These are phyloP conservation scores for Triplophysa siluroides DNA, from an alignment of 2,113 vertebrate genomes.

Conservation along the genomic window DNA sequence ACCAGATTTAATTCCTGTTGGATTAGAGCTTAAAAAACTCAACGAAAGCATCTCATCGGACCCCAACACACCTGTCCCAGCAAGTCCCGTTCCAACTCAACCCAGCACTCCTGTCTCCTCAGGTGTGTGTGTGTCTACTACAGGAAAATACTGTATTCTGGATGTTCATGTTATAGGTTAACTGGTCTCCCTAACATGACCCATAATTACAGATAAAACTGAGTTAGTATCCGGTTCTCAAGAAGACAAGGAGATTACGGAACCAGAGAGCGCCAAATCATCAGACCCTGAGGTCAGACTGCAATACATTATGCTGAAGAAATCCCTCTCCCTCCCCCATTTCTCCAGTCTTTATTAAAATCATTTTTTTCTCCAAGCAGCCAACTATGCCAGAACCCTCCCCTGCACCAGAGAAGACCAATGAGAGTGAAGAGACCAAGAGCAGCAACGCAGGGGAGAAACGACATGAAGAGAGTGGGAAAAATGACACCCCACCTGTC, in stretches of 20 bases:
- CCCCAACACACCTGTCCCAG: slow-evolving; percentile 86
- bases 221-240: slow-evolving; percentile 70
- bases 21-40: slow-evolving; percentile 83
- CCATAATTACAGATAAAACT: slow-evolving; percentile 76
- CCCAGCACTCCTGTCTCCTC: slow-evolving; percentile 71
- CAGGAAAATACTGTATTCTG: slow-evolving; percentile 6
- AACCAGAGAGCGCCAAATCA: slow-evolving; percentile 75
- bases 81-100: slow-evolving; percentile 82
- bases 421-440: slow-evolving; percentile 69
- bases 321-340: slow-evolving; percentile 11
- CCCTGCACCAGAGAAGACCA: slow-evolving; percentile 66
- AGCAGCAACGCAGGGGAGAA: slow-evolving; percentile 71
- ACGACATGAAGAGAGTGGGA: slow-evolving; percentile 72
- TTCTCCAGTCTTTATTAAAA: slow-evolving; percentile 32
- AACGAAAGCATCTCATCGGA: slow-evolving; percentile 86
- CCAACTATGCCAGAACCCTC: slow-evolving; percentile 56
- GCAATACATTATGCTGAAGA: not conserved
- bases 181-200: not conserved
- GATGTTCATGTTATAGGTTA: not conserved
- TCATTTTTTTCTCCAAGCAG: slow-evolving; percentile 41
- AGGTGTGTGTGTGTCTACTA: slow-evolving; percentile 57
- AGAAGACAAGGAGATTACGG: slow-evolving; percentile 82
- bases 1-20: slow-evolving; percentile 87
- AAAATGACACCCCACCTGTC: slow-evolving; percentile 63
- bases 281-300: slow-evolving; percentile 77